Evolutionary conservation across 2,797 vertebrate species (phyloP), one percentile per base, ranked within the genome.

Genomic region (Sebastes paucispinis): DNA sequence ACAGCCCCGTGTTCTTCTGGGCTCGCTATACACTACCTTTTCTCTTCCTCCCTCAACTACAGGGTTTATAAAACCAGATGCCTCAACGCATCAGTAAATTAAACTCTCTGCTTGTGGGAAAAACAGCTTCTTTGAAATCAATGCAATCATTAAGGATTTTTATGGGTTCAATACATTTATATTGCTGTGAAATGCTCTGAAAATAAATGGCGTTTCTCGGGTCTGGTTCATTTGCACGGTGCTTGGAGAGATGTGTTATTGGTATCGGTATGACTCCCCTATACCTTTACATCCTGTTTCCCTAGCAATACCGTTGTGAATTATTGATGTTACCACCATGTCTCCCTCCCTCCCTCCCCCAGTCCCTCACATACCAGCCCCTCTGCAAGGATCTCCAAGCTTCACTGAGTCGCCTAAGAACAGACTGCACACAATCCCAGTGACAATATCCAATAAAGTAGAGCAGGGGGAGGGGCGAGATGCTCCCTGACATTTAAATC

Each of bases 401-500:
- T 79, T 85, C 75, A 90, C 87, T 83, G 87, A 82, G 88, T 90
- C 92, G 91, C 93, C 81, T 8, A 90, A 89, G 88, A 91, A 88
- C 88, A 88, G 87, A 59, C 80, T 66, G 87, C 88, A 85, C 89
- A 94, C 90, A 87, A 81, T 89, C 87, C 84, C 81, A 73, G 78
- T 79, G 90, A 94, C 91, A 92, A 93, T 92, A 91, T 90, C 93
- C 92, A 94, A 95, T 95, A 95, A 93, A 92, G 91, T 82, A 36
- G 62, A 81, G 82, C 69, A 29, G 78, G 85, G 87, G 91, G 91
- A 86, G 84, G 87, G 87, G 87, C 36, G 13, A 77, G 73, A 90
- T 87, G 91, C 86, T 89, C 88, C 87, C 83, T 93, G 93, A 93
- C 93, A 94, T 94, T 94, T 93, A 93, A 96, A 95, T 94, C 94